These are phyloP conservation scores for Hippocampus mohnikei DNA, from an alignment of 2,113 vertebrate species.

Conservation along the genomic window DNA sequence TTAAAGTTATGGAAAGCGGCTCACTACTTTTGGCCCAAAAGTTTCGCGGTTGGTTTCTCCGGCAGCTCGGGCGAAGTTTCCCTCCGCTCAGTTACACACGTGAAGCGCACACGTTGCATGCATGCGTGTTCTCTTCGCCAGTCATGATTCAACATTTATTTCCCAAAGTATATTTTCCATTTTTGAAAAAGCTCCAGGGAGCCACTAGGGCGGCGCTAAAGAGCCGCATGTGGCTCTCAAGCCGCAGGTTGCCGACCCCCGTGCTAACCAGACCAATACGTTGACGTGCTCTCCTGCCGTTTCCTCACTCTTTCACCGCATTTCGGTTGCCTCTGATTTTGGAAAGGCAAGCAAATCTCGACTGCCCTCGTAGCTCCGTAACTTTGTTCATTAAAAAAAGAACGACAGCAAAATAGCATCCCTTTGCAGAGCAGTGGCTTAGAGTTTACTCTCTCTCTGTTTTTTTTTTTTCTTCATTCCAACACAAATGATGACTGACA, in stretches of 20 bases:
- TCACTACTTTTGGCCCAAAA: background rate
- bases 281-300: slow-evolving; percentile 2
- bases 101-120: too few relatives aligned
- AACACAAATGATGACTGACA: background rate
- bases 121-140: slow-evolving; percentile 2
- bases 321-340: slow-evolving; percentile 4
- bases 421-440: background rate
- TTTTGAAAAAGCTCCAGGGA: too few relatives aligned
- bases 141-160: background rate
- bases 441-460: background rate
- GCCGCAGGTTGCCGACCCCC: too few relatives aligned
- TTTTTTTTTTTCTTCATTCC: background rate
- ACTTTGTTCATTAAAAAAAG: background rate
- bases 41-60: background rate
- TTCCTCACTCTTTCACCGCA: slow-evolving; percentile 7
- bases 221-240: too few relatives aligned
- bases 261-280: background rate
- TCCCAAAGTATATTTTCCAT: too few relatives aligned
- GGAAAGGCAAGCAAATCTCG: slow-evolving; percentile 17
- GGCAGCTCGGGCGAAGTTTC: background rate
- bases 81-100: too few relatives aligned
- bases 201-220: too few relatives aligned
- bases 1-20: background rate
- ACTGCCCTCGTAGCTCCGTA: background rate
- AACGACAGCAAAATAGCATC: background rate